Base-by-base conservation (phyloP, 2,113 vertebrate genomes). In the Arenaria interpres region DNA sequence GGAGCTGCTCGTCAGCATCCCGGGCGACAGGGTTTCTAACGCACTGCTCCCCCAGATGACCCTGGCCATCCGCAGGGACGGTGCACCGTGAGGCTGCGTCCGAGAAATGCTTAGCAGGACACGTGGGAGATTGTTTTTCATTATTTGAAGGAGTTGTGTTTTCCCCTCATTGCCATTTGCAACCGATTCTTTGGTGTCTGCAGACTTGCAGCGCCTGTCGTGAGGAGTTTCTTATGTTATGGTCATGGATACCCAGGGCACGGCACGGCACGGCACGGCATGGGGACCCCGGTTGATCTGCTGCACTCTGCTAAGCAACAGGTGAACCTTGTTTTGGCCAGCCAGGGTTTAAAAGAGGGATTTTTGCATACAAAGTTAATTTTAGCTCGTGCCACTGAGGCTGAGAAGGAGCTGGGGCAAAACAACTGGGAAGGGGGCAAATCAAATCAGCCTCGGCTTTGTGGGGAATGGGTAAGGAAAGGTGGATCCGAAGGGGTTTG, bases 121-220 rank as follows among this genome's bases (percentile, higher is more conserved):
- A 15, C 53, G 7, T 6, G 32, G 56, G 62, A 76, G 68, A 8
- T 22, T 18, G 11, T 19, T 66, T 43, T 8, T 71, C 75, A n/a
- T 51, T 50, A 6, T 32, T 64, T 74, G 25, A 27, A 59, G 87
- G 35, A 63, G 33, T 53, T 7, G 1, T 8, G 48, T 43, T 12
- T 35, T 41, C 17, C 22, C 27, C 35, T 22, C 18, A 0, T 35
- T 10, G 30, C 25, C 24, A 4, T 24, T 46, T 53, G 41, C 33
- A 39, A 28, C 50, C 2, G 9, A 24, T 83, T 20, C 28, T 43
- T 19, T 25, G 19, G 72, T 5, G 0, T 4, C 24, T 69, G 63
- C 50, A 25, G 82, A 37, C 15, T 9, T 3, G 5, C 59, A 30
- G 46, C 4, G 6, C 15, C 0, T 0, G 1, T 4, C 1, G 2